Evolutionary conservation across 2,113 vertebrate species (phyloP), one percentile per base, ranked within the genome.

Genomic region (Chiloscyllium plagiosum): DNA sequence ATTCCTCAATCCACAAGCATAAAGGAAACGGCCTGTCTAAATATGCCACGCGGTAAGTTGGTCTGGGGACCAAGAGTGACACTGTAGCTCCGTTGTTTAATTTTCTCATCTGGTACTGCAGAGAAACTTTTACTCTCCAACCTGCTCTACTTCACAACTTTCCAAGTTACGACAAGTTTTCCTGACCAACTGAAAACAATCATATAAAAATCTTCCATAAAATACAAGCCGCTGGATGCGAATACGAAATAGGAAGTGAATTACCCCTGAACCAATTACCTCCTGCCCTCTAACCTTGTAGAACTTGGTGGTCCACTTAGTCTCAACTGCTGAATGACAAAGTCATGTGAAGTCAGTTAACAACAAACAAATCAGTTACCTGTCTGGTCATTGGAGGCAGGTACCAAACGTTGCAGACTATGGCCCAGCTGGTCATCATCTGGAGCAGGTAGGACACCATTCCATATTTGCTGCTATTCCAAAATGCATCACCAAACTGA

Each of bases 381-480:
- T 99, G 97, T 97, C 97, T 97, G 83, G 97, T 98, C 99, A 99
- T 98, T 4, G 99, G 98, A 0, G 99, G 99, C 96, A 99, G 96
- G 97, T 99, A 99, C 99, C 99, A 99, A 89, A 99, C 99, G 0
- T 99, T 98, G 96, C 99, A 99, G 26, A 99, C 99, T 0, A 99
- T 98, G 96, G 99, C 99, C 99, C 99, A 99, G 97, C 99, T 99
- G 80, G 98, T 99, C 99, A 99, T 99, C 96, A 98, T 98, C 65
- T 99, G 97, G 96, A 99, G 98, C 96, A 99, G 97, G 96, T 99
- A 99, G 97, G 98, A 99, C 96, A 99, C 98, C 0, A 99, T 98
- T 96, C 97, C 98, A 94, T 98, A 98, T 87, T 99, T 99, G 95
- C 98, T 97, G 96, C 99, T 99, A 97, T 99, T 99, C 99, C 99